Conservation (phyloP, 23 tunicate genomes). For the Trididemnum clinides region DNA sequence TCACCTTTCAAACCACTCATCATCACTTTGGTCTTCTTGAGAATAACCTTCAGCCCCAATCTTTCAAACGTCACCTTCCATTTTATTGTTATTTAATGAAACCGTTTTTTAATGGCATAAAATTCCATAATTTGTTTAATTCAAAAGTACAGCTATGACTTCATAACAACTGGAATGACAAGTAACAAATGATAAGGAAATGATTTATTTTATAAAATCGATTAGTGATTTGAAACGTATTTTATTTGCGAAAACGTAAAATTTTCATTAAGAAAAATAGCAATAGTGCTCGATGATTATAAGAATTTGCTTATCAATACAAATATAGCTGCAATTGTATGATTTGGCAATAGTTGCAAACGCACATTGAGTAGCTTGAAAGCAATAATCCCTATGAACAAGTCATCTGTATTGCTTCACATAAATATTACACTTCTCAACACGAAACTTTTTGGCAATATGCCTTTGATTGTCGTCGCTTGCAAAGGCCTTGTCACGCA, state of each 20-base stretch:
- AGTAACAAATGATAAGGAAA: too few relatives aligned
- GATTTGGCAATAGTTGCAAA: neutral
- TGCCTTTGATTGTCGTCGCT: conserved; percentile 33
- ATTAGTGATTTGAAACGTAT: too few relatives aligned
- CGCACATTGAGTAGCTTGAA: neutral
- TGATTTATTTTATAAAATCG: too few relatives aligned
- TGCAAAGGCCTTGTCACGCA: conserved; percentile 43
- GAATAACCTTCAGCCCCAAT: too few relatives aligned
- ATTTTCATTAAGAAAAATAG: neutral
- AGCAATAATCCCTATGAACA: neutral
- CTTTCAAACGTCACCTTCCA: too few relatives aligned
- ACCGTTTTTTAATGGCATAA: too few relatives aligned
- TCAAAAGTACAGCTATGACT: too few relatives aligned
- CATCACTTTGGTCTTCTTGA: too few relatives aligned
- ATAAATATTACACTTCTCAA: conserved; percentile 33
- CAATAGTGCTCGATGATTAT: neutral
- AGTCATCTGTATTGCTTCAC: neutral
- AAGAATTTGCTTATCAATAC: neutral
- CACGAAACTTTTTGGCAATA: conserved; percentile 39
- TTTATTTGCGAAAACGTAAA: neutral
- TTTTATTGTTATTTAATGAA: too few relatives aligned
- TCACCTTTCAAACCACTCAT: too few relatives aligned
- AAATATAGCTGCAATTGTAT: neutral
- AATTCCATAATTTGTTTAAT: too few relatives aligned
- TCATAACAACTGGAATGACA: too few relatives aligned